Percentiles rank a stretch among this genome's conserved stretches.
These are phyloP conservation scores for Polylopha cassiicola DNA, from an alignment of 2,888 invertebrate genomes.

Conservation along the genomic window DNA sequence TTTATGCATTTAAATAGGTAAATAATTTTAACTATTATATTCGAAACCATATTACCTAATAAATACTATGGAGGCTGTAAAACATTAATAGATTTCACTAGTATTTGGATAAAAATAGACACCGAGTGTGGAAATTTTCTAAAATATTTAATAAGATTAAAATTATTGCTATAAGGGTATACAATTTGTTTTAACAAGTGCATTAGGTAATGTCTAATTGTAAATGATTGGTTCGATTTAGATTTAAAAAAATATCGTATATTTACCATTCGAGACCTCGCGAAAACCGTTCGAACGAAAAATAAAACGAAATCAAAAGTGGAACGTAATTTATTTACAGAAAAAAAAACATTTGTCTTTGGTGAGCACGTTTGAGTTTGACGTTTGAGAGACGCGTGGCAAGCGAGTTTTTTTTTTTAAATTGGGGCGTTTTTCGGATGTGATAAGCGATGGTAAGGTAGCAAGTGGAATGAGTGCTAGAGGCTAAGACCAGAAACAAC, in stretches of 20 bases:
- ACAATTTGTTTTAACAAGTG: conserved; percentile 58
- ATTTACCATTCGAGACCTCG: conserved; percentile 28
- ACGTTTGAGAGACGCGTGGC: conserved; percentile 36
- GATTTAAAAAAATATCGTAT: conserved; percentile 36
- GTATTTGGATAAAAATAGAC: conserved; percentile 60
- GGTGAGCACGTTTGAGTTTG: conserved; percentile 32
- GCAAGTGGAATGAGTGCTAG: conserved; percentile 62
- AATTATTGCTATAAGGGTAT: conserved; percentile 69
- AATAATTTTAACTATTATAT: conserved; percentile 21
- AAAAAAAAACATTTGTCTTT: conserved; percentile 40
- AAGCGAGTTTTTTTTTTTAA: conserved; percentile 36
- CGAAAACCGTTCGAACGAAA: conserved; percentile 30
- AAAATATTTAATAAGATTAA: conserved; percentile 43
- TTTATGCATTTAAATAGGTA: conserved; percentile 18
- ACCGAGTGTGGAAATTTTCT: conserved; percentile 51
- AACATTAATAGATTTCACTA: conserved; percentile 54
- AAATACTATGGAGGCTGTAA: conserved; percentile 47
- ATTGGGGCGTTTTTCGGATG: conserved; percentile 39
- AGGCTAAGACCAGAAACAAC: conserved; percentile 66
- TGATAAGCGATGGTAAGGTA: conserved; percentile 70
- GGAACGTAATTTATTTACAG: conserved; percentile 52
- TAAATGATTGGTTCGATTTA: conserved; percentile 55
- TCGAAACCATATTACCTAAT: conserved; percentile 27
- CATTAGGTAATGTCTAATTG: conserved; percentile 40
- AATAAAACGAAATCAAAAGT: conserved; percentile 34